Percentiles rank a stretch among this genome's conserved stretches.
These are phyloP conservation scores for Lamproptera curius DNA, from an alignment of 2,888 invertebrate genomes.

Conservation along the genomic window DNA sequence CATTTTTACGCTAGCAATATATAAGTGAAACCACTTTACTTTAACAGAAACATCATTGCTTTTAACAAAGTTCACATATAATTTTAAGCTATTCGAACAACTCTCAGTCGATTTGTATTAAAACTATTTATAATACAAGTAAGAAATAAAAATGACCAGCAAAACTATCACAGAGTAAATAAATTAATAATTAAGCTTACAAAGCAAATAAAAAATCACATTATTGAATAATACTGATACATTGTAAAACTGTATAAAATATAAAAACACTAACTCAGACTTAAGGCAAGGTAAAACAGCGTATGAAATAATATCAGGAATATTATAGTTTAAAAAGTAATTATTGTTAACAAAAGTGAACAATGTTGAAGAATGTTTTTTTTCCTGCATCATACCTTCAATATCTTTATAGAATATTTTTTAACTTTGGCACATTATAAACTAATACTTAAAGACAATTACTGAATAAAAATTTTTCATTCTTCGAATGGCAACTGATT, in stretches of 20 bases:
- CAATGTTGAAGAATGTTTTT: no score
- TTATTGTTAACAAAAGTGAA: no score
- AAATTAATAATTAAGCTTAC: not conserved
- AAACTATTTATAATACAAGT: not conserved
- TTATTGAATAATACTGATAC: not conserved
- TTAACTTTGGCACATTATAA: not conserved
- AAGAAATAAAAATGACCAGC: conserved; percentile 17
- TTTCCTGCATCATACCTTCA: no score
- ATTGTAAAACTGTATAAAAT: not conserved
- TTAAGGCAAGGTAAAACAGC: not conserved
- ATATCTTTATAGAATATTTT: not conserved
- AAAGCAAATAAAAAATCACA: not conserved
- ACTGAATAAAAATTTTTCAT: no score
- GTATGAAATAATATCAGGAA: not conserved
- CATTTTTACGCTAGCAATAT: no score
- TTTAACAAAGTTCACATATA: no score
- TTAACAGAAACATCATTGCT: no score
- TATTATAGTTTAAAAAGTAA: not conserved
- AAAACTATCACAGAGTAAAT: conserved; percentile 28
- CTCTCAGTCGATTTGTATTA: not conserved
- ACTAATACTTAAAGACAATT: not conserved
- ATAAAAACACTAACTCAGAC: not conserved
- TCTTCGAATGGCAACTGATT: no score
- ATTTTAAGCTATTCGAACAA: not conserved
- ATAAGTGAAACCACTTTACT: no score